phyloP scores from a whole-genome alignment of 2,888 invertebrate species.

The Prenolepis imparis region DNA sequence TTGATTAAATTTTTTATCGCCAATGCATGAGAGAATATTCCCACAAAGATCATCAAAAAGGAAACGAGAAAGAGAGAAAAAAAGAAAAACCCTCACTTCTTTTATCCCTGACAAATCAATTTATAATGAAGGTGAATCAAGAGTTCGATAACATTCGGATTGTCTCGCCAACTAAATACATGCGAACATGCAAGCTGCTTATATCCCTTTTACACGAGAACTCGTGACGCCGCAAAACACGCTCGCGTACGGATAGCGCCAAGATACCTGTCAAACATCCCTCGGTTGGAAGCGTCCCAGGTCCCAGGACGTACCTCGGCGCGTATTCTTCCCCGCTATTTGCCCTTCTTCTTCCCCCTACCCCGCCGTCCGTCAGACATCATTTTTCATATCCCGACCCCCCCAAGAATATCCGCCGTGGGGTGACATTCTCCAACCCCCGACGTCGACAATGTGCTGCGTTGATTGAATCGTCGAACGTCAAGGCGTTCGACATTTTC shows the following conservation, averaged over 20 bases:
- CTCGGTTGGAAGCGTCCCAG: slow-evolving; percentile 68
- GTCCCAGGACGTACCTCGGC: slow-evolving; percentile 63
- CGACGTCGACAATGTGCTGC: slow-evolving; percentile 77
- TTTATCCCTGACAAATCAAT: neutral
- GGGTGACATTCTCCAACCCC: slow-evolving; percentile 75
- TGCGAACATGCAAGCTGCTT: slow-evolving; percentile 56
- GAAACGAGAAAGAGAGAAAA: neutral
- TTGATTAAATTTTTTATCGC: neutral
- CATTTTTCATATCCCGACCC: slow-evolving; percentile 79
- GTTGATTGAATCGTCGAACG: slow-evolving; percentile 82
- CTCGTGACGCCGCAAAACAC: slow-evolving; percentile 58
- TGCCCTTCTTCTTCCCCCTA: slow-evolving; percentile 5
- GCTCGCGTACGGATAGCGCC: slow-evolving; percentile 56
- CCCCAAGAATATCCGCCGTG: slow-evolving; percentile 73
- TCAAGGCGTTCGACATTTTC: slow-evolving; percentile 67
- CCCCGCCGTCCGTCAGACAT: slow-evolving; percentile 70
- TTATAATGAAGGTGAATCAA: slow-evolving; percentile 26
- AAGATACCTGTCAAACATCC: slow-evolving; percentile 72
- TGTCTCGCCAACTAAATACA: slow-evolving; percentile 66
- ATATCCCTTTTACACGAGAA: slow-evolving; percentile 62
- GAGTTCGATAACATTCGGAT: slow-evolving; percentile 47
- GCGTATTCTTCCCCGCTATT: slow-evolving; percentile 32
- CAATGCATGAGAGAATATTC: neutral
- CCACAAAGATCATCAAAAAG: neutral
- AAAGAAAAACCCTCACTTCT: too few relatives aligned